Evolutionary conservation across 1,140 invertebrate species (phyloP), one percentile per base, ranked within the genome.

Genomic region (Drosophila sproati): DNA sequence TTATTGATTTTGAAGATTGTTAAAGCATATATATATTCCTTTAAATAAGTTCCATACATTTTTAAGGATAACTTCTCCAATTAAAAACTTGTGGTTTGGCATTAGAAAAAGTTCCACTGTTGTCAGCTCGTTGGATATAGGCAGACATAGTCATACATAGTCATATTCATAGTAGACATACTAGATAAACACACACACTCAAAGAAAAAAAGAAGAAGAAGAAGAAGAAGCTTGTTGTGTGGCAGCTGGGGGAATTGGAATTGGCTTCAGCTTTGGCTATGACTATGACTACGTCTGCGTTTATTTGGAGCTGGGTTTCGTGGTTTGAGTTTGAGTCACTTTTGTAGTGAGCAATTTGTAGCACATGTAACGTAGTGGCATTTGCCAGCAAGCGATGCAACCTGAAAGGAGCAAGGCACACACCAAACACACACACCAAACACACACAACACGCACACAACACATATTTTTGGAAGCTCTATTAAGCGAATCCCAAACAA

Each of bases 401-500:
- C 81, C 81, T 85, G 80, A 77, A 47, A 47, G 77, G 4, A 43
- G 37, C 20, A 20, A 20, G 20, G 20, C 20, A 20, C 20, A 12
- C 12, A 12, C 20, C 20, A 20, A 20, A 20, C 20, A 20, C 20
- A 20, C 20, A 20, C 20, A 20, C 20, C 20, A 20, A 20, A 20
- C 20, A 20, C 20, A 20, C 20, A 20, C 20, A 20, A 20, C 20
- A 20, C 20, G 73, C 76, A 54, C 60, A 82, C 68, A 68, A 8
- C 54, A 72, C 56, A 75, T 7, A 70, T 71, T 88, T 89, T 85
- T 89, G 80, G 85, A 82, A 89, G 85, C 85, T 88, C 85, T 89
- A 88, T 88, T 88, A 88, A 88, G 68, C 71, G 80, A 60, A 67
- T 43, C 61, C 59, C 35, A 51, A 62, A 34, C 28, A 63, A 56